These are phyloP conservation scores for Conus betulinus DNA, from an alignment of 1,140 invertebrate species.

Conservation along the genomic window DNA sequence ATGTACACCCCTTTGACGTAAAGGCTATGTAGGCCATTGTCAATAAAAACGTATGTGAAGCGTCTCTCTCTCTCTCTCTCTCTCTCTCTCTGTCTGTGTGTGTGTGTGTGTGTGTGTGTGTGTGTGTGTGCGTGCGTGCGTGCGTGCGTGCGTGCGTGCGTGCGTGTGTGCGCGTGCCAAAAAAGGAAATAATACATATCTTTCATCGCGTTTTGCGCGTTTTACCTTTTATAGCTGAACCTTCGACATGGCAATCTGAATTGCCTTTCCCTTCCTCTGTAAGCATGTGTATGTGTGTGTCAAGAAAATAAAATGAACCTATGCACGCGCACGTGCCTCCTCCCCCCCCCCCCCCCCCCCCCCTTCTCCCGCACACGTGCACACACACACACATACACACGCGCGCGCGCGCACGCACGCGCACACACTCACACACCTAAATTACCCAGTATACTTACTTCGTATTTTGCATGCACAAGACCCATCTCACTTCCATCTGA, in stretches of 20 bases:
- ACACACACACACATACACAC: not conserved
- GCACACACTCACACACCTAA: too few species aligned
- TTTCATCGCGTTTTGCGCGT: not conserved
- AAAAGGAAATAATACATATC: too few species aligned
- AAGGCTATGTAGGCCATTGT: too few species aligned
- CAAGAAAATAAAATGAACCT: too few species aligned
- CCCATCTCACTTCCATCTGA: constrained; percentile 14
- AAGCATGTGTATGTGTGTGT: not conserved
- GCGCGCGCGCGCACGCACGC: too few species aligned
- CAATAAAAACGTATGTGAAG: too few species aligned
- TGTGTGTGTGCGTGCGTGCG: not conserved
- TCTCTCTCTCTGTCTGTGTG: not conserved
- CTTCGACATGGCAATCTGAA: too few species aligned
- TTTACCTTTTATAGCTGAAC: too few species aligned
- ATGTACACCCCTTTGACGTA: too few species aligned
- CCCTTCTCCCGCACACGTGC: not conserved
- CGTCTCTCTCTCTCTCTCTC: not conserved
- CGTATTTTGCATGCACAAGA: constrained; percentile 1
- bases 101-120: constrained; percentile 6
- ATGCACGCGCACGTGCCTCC: too few species aligned
- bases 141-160: not conserved
- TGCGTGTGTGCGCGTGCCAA: not conserved
- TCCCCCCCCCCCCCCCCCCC: not conserved
- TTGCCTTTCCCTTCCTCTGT: too few species aligned
- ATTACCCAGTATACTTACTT: not conserved